A percentile compares a stretch with the other conserved stretches of the same genome.
These are phyloP conservation scores for Caenorhabditis remanei DNA, from an alignment of 1,140 invertebrate species.

Conservation along the genomic window DNA sequence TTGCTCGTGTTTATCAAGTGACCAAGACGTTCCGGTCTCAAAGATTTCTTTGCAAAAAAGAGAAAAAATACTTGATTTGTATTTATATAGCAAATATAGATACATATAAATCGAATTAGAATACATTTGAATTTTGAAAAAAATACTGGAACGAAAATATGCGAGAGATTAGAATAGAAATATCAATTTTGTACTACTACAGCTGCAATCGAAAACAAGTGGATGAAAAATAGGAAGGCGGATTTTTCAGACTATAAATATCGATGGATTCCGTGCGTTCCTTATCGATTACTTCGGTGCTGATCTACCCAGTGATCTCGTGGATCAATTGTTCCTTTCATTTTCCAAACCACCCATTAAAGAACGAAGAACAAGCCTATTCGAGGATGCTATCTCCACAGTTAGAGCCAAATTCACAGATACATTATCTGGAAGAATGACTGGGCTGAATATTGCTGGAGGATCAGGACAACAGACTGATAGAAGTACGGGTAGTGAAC, in stretches of 20 bases:
- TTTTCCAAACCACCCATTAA: constrained; percentile 69
- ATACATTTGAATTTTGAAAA: too few relatives aligned
- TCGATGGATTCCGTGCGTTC: constrained; percentile 76
- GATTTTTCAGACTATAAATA: constrained; percentile 73
- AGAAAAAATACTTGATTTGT: not conserved
- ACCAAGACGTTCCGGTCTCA: constrained; percentile 28
- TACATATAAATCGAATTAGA: not conserved
- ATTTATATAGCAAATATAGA: not conserved
- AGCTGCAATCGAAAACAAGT: not conserved
- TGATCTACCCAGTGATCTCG: constrained; percentile 75
- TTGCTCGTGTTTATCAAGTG: constrained; percentile 46
- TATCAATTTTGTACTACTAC: too few relatives aligned
- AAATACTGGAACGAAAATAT: too few relatives aligned
- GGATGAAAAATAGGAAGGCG: not conserved
- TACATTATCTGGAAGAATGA: constrained; percentile 49
- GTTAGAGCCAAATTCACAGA: constrained; percentile 57
- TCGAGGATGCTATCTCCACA: constrained; percentile 62
- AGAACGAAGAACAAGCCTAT: constrained; percentile 56
- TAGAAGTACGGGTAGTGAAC: constrained; percentile 25
- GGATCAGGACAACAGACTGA: constrained; percentile 25
- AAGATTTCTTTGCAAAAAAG: not conserved
- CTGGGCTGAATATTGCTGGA: constrained; percentile 48
- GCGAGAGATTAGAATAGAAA: not conserved
- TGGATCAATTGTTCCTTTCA: constrained; percentile 76
- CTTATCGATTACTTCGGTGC: constrained; percentile 77